Percentiles rank a stretch among this genome's conserved stretches.
These are phyloP conservation scores for Ladona fulva DNA, from an alignment of 1,140 invertebrate genomes.

Conservation along the genomic window DNA sequence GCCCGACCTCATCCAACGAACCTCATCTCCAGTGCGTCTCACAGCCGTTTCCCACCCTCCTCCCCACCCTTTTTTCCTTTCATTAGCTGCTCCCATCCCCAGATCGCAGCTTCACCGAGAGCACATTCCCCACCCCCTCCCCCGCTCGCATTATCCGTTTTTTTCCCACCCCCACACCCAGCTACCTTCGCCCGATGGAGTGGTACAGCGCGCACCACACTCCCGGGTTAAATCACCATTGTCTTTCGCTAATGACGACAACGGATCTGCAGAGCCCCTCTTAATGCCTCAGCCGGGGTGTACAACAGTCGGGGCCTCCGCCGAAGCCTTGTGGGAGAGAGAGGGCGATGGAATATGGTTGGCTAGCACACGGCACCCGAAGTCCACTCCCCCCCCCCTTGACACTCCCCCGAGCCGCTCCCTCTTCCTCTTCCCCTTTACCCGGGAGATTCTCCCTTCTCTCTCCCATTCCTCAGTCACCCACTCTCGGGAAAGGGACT, in stretches of 20 bases:
- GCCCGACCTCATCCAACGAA: constrained; percentile 1
- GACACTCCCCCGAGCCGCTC: neutral
- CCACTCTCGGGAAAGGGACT: constrained; percentile 1
- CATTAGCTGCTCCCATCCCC: neutral
- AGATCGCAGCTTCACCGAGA: too few relatives aligned
- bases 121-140: neutral
- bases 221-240: constrained; percentile 7
- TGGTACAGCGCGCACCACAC: neutral
- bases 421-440: neutral
- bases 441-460: neutral
- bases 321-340: neutral
- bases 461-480: neutral
- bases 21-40: neutral
- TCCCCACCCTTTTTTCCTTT: neutral
- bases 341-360: neutral
- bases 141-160: neutral
- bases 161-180: neutral
- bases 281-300: neutral
- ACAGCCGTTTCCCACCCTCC: neutral
- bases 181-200: neutral
- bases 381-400: too few relatives aligned
- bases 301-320: neutral
- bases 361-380: neutral
- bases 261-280: neutral
- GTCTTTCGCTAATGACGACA: constrained; percentile 8